Evolutionary conservation across 2,888 invertebrate genomes (phyloP), one percentile per base, ranked within the genome.

Genomic region (Dicranocentrus wangi): DNA sequence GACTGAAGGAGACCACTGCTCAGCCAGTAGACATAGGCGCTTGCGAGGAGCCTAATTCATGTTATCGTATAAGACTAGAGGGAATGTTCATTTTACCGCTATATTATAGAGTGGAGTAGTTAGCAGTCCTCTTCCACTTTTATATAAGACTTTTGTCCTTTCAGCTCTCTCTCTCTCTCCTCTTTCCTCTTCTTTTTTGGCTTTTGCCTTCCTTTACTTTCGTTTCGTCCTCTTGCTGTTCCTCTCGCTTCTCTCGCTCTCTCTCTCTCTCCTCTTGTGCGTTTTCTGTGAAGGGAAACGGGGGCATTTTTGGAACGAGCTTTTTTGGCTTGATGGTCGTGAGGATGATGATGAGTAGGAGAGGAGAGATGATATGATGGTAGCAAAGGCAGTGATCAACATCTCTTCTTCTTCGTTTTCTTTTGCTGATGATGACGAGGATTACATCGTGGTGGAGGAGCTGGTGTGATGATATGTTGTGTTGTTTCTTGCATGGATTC

Each of bases 291-390:
- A 66, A 42, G 23, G 17, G 47, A 69, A 69, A 69, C 32, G 69
- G 53, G 69, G 69, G 69, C 53, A 69, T 69, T 69, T 69, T 69
- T 69, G 69, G 69, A 69, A 69, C 69, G 69, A 69, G 69, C 69
- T 53, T 69, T 69, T 69, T 69, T 69, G 69, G 55, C 53, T 42
- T 42, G 23, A 43, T 69, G 55, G 51, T 39, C 32, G 7, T 47
- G 47, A 47, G n/a, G 47, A 5, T 47, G 47, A 47, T 47, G 47
- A 47, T 47, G 47, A 47, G 13, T 10, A 47, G 47, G n/a, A 47
- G 47, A 47, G n/a, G 47, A 47, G n/a, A n/a, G n/a, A 39, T 39
- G 13, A 8, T 39, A 39, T 39, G 13, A 39, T 13, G 39, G 39
- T 39, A 39, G 39, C 39, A 39, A 39, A 39, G 39, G 5, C 13